These are phyloP conservation scores for Zaprionus lachaisei DNA, from an alignment of 1,140 invertebrate genomes.

Conservation along the genomic window DNA sequence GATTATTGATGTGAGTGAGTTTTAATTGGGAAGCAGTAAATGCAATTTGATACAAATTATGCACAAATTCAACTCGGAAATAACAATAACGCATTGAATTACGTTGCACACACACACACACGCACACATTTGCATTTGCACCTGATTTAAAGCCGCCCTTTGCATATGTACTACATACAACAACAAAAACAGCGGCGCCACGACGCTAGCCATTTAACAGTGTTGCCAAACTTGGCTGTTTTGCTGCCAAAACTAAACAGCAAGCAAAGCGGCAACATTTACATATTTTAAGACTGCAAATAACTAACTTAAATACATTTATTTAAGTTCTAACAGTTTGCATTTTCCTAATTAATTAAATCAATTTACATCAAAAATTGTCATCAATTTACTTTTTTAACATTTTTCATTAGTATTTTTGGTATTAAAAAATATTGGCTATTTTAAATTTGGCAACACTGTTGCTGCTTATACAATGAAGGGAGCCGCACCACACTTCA, in stretches of 20 bases:
- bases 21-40: constrained; percentile 51
- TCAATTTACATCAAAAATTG: too few species aligned
- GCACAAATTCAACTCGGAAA: constrained; percentile 46
- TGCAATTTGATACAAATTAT: constrained; percentile 59
- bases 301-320: neutral
- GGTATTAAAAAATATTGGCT: neutral
- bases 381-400: too few species aligned
- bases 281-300: neutral
- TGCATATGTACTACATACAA: constrained; percentile 17
- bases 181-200: constrained; percentile 61
- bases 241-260: constrained; percentile 17
- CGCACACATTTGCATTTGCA: constrained; percentile 22
- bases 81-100: constrained; percentile 45
- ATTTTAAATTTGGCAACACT: constrained; percentile 28
- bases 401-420: constrained; percentile 13
- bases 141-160: constrained; percentile 65
- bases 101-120: constrained; percentile 16
- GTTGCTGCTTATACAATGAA: constrained; percentile 48
- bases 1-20: constrained; percentile 35
- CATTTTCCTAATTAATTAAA: too few species aligned
- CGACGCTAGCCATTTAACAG: constrained; percentile 53
- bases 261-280: neutral
- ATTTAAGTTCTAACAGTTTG: neutral
- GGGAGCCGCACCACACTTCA: constrained; percentile 29
- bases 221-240: constrained; percentile 29